These are phyloP conservation scores for Anguilla pacifica DNA, from an alignment of 2,797 vertebrate genomes.

Conservation along the genomic window DNA sequence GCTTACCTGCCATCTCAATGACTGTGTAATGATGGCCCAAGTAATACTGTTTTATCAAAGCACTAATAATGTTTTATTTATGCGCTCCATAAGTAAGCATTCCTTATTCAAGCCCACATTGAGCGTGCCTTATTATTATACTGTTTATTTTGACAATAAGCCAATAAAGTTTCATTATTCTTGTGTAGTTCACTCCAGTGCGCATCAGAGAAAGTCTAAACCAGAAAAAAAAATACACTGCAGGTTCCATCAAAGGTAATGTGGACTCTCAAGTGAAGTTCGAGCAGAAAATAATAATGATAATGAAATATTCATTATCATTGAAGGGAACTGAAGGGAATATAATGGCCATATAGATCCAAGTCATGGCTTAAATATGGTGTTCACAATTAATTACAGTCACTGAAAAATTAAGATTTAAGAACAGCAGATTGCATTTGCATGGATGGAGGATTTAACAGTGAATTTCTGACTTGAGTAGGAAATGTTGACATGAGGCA, in stretches of 20 bases:
- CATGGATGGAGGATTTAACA: neutral
- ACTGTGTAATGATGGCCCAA: neutral
- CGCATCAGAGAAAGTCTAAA: neutral
- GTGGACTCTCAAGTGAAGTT: slow-evolving; percentile 1
- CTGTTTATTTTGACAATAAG: neutral
- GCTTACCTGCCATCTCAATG: too few relatives aligned
- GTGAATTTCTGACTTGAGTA: neutral
- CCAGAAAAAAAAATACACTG: neutral
- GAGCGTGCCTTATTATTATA: neutral
- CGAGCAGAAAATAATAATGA: slow-evolving; percentile 7
- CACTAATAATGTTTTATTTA: neutral
- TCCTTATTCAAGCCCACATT: neutral
- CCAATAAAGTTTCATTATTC: slow-evolving; percentile 7
- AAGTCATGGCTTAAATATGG: slow-evolving; percentile 11
- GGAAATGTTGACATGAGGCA: neutral
- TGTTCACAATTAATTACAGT: slow-evolving; percentile 30
- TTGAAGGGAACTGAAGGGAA: neutral
- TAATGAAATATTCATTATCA: slow-evolving; percentile 28
- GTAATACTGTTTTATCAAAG: neutral
- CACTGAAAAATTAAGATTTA: slow-evolving; percentile 24
- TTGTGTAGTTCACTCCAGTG: neutral
- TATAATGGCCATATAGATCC: slow-evolving; percentile 18
- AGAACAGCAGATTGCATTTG: neutral
- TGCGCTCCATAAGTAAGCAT: neutral
- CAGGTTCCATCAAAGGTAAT: slow-evolving; percentile 11